Base-by-base conservation (phyloP, 2,113 vertebrate species). In the Ellobius talpinus region DNA sequence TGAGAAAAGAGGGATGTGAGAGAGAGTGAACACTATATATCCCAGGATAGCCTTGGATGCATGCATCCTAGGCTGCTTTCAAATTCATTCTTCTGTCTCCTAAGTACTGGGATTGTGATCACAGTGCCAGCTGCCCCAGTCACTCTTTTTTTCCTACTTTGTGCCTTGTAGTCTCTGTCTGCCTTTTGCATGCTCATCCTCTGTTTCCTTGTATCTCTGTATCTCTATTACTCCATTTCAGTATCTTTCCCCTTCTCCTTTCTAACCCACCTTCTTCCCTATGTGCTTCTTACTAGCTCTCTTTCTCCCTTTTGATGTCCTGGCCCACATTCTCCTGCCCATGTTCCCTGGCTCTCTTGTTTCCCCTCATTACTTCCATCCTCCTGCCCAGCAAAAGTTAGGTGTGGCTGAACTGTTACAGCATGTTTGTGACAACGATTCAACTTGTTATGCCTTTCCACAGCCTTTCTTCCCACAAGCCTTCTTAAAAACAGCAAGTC, bases 341-440 rank as follows among this genome's bases (percentile, higher is more conserved):
- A 11, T 13, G 8, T 65, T 78, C 61, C 14, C 45, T 11, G 47
- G 16, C 29, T 58, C 58, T 66, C 3, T n/a, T 78, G 24, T 39
- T 11, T 26, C 0, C 9, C 19, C 65, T 36, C 47, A 14, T 26
- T 7, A 0, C 23, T 47, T 21, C 10, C 7, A 19, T 87, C 45
- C 39, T 39, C 33, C 42, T 42, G 42, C 4, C 11, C 39, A 97
- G 95, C 3, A 14, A 90, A 47, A 77, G 73, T 26, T 90, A 95
- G 84, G 3, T 96, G 47, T 96, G 90, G 78, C 94, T 94, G 45
- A 91, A 93, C 6, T 61, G 21, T 50, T 63, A 96, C 24, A 81
- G 11, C 77, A 73, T 70, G 45, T 12, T 6, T 50, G 36, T 2
- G 4, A 61, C 0, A 89, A 94, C 17, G 61, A 29, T 8, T 29